A percentile compares a stretch with the other conserved stretches of the same genome.
phyloP scores from a whole-genome alignment of 2,113 vertebrate genomes.

The Tachysurus fulvidraco region DNA sequence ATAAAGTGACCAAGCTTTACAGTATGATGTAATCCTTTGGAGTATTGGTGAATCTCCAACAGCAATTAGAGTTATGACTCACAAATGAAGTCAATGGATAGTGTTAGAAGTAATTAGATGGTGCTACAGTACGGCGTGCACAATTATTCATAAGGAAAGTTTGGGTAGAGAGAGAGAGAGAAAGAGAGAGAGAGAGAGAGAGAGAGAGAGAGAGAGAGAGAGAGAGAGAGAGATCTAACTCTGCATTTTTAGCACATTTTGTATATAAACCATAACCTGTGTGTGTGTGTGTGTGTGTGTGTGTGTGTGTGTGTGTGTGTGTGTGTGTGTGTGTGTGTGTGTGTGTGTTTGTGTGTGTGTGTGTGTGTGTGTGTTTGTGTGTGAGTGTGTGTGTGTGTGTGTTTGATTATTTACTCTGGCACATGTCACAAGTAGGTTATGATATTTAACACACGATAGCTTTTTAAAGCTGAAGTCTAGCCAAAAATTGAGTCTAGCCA shows the following conservation, averaged over 20 bases:
- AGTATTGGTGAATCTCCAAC: slow-evolving; percentile 13
- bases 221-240: background rate
- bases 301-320: no score
- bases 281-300: background rate
- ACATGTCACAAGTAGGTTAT: background rate
- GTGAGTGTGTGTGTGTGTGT: background rate
- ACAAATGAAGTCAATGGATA: slow-evolving; percentile 26
- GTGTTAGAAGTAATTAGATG: slow-evolving; percentile 28
- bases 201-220: background rate
- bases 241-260: background rate
- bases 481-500: background rate
- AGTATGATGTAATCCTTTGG: slow-evolving; percentile 23
- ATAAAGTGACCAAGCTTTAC: slow-evolving; percentile 7
- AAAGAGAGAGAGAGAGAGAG: background rate
- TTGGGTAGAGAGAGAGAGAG: background rate
- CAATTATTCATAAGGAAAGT: slow-evolving; percentile 20
- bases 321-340: no score
- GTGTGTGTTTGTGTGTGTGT: background rate
- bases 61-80: slow-evolving; percentile 18
- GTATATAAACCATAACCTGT: background rate
- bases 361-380: background rate
- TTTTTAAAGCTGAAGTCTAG: background rate
- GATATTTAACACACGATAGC: no score
- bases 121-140: background rate
- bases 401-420: background rate